These are phyloP conservation scores for Drosophila koepferae DNA, from an alignment of 2,888 invertebrate species.

Conservation along the genomic window DNA sequence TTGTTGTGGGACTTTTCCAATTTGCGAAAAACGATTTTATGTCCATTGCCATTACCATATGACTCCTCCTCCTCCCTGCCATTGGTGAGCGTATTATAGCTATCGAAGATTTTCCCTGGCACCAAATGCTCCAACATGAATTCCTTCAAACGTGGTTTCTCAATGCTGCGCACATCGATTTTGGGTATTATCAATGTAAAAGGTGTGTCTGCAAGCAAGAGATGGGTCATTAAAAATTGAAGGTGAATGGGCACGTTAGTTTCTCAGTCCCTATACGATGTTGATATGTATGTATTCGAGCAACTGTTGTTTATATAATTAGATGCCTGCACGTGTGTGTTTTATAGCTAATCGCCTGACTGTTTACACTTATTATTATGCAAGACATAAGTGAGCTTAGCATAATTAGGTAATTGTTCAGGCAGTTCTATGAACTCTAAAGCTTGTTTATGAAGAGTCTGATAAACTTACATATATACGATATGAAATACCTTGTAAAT, in stretches of 20 bases:
- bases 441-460: neutral
- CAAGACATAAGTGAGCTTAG: constrained; percentile 10
- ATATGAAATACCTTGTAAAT: neutral
- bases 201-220: constrained; percentile 86
- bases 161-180: constrained; percentile 86
- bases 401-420: neutral
- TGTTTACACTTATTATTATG: constrained; percentile 43
- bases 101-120: constrained; percentile 86
- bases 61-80: constrained; percentile 85
- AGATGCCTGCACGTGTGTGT: constrained; percentile 45
- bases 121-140: constrained; percentile 88
- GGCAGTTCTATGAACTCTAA: constrained; percentile 27
- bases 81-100: constrained; percentile 71
- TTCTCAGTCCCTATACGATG: neutral
- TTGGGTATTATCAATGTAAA: constrained; percentile 88
- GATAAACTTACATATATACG: neutral
- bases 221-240: neutral
- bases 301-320: neutral
- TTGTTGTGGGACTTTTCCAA: constrained; percentile 84
- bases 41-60: constrained; percentile 85
- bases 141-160: constrained; percentile 86
- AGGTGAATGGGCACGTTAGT: neutral
- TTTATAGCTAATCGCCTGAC: constrained; percentile 26
- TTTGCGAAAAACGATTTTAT: constrained; percentile 85
- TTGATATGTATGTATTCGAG: neutral